These are phyloP conservation scores for Aurelia aurita complex sp. Pacific DNA, from an alignment of 30 jellyfish, hydroid and myxozoan genomes.

Conservation along the genomic window DNA sequence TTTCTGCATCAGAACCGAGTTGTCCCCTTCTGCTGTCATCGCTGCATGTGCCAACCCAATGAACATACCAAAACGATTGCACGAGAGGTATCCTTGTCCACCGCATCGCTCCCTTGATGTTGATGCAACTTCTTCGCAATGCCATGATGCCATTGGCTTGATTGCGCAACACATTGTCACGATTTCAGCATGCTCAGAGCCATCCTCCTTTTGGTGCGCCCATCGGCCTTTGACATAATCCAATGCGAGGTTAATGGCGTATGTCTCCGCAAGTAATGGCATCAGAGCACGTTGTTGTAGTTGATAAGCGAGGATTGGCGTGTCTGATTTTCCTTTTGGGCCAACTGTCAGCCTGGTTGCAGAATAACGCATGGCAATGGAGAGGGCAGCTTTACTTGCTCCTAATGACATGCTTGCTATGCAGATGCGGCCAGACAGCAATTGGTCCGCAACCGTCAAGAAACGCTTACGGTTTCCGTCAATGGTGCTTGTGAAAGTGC, in stretches of 20 bases:
- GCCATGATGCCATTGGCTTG: slow-evolving; percentile 94
- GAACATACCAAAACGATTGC: slow-evolving; percentile 84
- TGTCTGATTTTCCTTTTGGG: slow-evolving; percentile 86
- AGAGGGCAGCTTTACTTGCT: slow-evolving; percentile 83
- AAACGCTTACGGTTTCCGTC: slow-evolving; percentile 90
- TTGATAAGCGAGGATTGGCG: slow-evolving; percentile 83
- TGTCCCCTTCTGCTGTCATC: slow-evolving; percentile 96
- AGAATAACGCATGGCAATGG: slow-evolving; percentile 93
- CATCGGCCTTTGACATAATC: slow-evolving; percentile 89
- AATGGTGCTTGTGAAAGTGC: slow-evolving; percentile 69
- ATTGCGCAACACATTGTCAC: slow-evolving; percentile 97
- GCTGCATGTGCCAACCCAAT: slow-evolving; percentile 90
- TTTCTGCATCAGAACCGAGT: slow-evolving; percentile 90
- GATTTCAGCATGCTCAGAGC: slow-evolving; percentile 83
- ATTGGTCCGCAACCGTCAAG: slow-evolving; percentile 80
- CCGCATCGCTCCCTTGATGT: slow-evolving; percentile 93
- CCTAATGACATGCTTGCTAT: slow-evolving; percentile 90
- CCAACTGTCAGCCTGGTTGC: slow-evolving; percentile 94
- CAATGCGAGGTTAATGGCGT: slow-evolving; percentile 75
- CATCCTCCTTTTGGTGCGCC: slow-evolving; percentile 88
- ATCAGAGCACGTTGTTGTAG: slow-evolving; percentile 90
- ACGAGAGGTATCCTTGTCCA: slow-evolving; percentile 93
- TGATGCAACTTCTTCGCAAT: slow-evolving; percentile 89
- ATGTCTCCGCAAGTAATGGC: slow-evolving; percentile 88
- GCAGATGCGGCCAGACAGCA: slow-evolving; percentile 91